Conservation (phyloP, 2,888 invertebrate genomes). For the Argynnis bischoffii region DNA sequence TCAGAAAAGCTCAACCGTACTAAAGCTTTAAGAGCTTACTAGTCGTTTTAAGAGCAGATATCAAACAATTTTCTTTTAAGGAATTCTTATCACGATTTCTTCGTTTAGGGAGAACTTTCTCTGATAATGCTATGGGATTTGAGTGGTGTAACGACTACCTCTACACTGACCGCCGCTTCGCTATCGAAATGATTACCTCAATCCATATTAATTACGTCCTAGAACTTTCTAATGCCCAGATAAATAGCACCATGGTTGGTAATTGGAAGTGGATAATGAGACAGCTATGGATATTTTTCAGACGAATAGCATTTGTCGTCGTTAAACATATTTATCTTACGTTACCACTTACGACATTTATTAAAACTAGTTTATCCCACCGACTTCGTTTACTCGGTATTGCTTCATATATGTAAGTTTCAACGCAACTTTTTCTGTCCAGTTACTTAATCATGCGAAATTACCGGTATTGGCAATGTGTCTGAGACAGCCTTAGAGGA, state of each 20-base stretch:
- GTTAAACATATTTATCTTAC: constrained; percentile 46
- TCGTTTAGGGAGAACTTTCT: constrained; percentile 60
- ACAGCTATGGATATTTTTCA: constrained; percentile 58
- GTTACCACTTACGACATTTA: constrained; percentile 43
- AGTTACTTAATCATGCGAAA: constrained; percentile 25
- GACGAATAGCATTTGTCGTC: constrained; percentile 59
- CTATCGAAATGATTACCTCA: constrained; percentile 74
- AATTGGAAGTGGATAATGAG: constrained; percentile 66
- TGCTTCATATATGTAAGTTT: constrained; percentile 26
- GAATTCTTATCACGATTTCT: constrained; percentile 37
- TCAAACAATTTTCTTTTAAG: constrained; percentile 25
- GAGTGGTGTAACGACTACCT: constrained; percentile 55
- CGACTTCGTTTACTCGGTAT: constrained; percentile 29
- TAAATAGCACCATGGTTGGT: constrained; percentile 57
- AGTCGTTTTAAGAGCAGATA: constrained; percentile 16
- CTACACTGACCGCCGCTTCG: constrained; percentile 50
- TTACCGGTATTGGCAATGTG: constrained; percentile 9
- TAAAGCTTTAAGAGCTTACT: neutral
- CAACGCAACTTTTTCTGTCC: constrained; percentile 21
- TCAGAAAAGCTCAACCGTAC: neutral
- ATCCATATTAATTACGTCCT: constrained; percentile 76
- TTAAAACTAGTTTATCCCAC: constrained; percentile 39
- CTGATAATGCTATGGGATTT: constrained; percentile 63
- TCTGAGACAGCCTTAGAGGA: neutral
- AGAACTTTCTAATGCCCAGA: constrained; percentile 68